phyloP scores from a whole-genome alignment of 2,888 invertebrate genomes.

The Eristalis arbustorum region DNA sequence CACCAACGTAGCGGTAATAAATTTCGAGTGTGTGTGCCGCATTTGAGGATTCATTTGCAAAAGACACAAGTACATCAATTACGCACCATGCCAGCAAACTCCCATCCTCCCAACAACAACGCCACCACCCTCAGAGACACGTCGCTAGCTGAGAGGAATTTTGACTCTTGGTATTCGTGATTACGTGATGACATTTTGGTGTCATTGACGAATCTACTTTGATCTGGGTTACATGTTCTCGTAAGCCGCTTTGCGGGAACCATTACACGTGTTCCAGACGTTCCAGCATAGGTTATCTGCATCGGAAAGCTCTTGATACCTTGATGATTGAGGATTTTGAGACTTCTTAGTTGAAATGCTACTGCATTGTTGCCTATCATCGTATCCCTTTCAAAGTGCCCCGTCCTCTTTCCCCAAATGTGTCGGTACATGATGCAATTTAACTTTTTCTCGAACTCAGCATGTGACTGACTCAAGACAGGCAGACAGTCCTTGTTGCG shows the following conservation, averaged over 20 bases:
- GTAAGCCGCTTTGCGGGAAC: conserved; percentile 59
- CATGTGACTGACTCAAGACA: conserved; percentile 55
- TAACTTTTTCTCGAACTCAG: conserved; percentile 60
- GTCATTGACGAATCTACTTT: conserved; percentile 60
- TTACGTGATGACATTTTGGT: conserved; percentile 67
- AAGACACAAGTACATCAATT: conserved; percentile 70
- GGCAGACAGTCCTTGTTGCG: conserved; percentile 42
- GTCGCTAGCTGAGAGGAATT: conserved; percentile 34
- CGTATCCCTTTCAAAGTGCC: conserved; percentile 28
- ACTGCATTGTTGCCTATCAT: neutral
- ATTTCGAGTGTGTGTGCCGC: conserved; percentile 54
- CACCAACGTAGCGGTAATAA: conserved; percentile 40
- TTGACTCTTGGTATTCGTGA: conserved; percentile 49
- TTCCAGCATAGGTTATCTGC: conserved; percentile 29
- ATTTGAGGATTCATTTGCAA: conserved; percentile 67
- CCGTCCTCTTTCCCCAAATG: conserved; percentile 30
- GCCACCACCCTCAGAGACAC: neutral
- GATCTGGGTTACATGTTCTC: conserved; percentile 32
- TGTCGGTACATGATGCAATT: conserved; percentile 55
- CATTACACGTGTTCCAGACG: conserved; percentile 33
- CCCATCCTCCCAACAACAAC: neutral
- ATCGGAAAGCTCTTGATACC: conserved; percentile 54
- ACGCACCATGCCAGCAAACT: conserved; percentile 22
- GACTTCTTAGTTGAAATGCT: conserved; percentile 6
- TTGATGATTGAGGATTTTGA: conserved; percentile 53